Evolutionary conservation across 2,888 invertebrate genomes (phyloP).

Genomic region (Leistus spinibarbis): DNA sequence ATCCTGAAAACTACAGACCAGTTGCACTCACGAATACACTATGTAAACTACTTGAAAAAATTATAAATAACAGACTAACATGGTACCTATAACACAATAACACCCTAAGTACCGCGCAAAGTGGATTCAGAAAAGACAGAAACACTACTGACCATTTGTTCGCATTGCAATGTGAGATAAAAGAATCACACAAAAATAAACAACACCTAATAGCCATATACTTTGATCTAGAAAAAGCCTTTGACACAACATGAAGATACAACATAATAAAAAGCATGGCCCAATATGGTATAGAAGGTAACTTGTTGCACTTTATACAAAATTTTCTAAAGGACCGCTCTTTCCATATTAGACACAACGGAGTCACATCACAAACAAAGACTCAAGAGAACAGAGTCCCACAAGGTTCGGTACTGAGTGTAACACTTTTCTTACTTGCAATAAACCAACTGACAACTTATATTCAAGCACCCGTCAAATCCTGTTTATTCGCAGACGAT

Average conservation of each 20-base stretch:
- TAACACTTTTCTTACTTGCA: constrained; percentile 40
- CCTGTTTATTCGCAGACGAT: constrained; percentile 39
- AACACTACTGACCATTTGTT: constrained; percentile 12
- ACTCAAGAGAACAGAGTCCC: constrained; percentile 39
- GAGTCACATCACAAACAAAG: constrained; percentile 5
- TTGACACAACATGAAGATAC: constrained; percentile 16
- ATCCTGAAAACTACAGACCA: background rate
- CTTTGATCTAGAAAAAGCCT: background rate
- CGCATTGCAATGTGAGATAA: background rate
- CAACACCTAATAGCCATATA: constrained; percentile 3
- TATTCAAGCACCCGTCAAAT: constrained; percentile 14
- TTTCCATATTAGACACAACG: constrained; percentile 1
- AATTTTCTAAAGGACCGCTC: constrained; percentile 16
- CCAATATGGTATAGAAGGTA: constrained; percentile 18
- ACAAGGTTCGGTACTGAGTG: constrained; percentile 40
- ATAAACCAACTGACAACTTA: constrained; percentile 28
- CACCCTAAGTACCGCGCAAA: background rate
- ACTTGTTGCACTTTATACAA: constrained; percentile 16
- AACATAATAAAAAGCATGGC: constrained; percentile 5
- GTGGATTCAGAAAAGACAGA: constrained; percentile 13
- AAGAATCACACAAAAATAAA: background rate
- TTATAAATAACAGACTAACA: constrained; percentile 10
- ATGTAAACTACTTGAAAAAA: constrained; percentile 7
- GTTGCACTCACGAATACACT: background rate
- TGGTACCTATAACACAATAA: constrained; percentile 20